Evolutionary conservation across 2,797 vertebrate genomes (phyloP), one percentile per base, ranked within the genome.

Genomic region (Lagocephalus sceleratus): DNA sequence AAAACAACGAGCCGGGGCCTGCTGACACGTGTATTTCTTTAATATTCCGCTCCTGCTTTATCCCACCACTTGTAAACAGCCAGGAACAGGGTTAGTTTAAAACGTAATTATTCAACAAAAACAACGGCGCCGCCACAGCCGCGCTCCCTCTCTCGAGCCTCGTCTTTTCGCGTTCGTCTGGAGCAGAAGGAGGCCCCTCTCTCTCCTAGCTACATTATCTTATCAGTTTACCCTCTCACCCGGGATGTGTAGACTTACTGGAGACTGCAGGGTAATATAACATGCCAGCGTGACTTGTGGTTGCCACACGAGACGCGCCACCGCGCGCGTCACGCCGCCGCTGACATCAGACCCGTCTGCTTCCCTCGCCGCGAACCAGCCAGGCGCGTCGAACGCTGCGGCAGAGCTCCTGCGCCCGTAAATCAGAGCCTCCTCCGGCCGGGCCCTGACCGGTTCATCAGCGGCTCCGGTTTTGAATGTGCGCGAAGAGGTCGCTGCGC

Each of bases 221-320:
- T 85, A 87, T 90, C 89, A 88, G 85, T 80, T 87, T 89, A 85
- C 87, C 83, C 76, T 84, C 72, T 78, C 76, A 73, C 73, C 71
- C 73, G n/a, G 71, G 67, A 77, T 67, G 57, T 60, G 64, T 83
- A 90, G 89, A 90, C 87, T 82, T 73, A 53, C 73, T 87, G 89
- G 86, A 89, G 90, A 88, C 89, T 77, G 65, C 76, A 78, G 83
- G 87, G 85, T 86, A 88, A 86, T 88, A 81, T 84, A 87, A 86
- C 85, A 88, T 83, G 81, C 79, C 82, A 78, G 71, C 84, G 79
- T 85, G 80, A 78, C 76, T 86, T 87, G 88, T 75, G 85, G 84
- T 88, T 85, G 85, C 87, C 81, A 85, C 84, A 90, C 87, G 82
- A 88, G 86, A 85, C 80, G 79, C 76, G 84, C 81, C 84, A 85